Percentiles rank a stretch among this genome's conserved stretches.
Evolutionary conservation across 2,113 vertebrate species (phyloP).

Genomic region (Forbesichthys papilliferus): DNA sequence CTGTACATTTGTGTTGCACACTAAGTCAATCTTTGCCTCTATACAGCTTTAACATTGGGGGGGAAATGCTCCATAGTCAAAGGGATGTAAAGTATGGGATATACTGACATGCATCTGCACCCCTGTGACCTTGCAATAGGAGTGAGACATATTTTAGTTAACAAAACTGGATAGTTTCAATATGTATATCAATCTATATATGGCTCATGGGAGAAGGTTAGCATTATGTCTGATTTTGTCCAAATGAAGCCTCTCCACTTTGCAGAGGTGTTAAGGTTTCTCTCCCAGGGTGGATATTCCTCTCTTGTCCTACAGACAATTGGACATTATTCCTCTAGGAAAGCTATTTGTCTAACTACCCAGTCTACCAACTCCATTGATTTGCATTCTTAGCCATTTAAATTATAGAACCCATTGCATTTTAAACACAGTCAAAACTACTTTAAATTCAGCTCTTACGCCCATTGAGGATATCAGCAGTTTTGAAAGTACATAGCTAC

Average conservation of each 20-base stretch:
- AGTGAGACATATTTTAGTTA: too few species aligned
- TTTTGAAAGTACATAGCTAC: conserved; percentile 70
- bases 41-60: background rate
- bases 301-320: conserved; percentile 58
- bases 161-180: too few species aligned
- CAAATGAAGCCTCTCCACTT: too few species aligned
- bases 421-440: conserved; percentile 86
- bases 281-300: conserved; percentile 23
- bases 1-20: conserved; percentile 45
- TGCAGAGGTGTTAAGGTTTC: too few species aligned
- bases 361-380: conserved; percentile 83
- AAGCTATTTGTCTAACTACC: conserved; percentile 82
- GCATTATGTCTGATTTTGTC: too few species aligned
- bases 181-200: too few species aligned
- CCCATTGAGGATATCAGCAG: conserved; percentile 81
- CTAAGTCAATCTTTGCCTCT: conserved; percentile 55
- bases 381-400: conserved; percentile 86
- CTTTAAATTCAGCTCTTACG: conserved; percentile 89
- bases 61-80: background rate
- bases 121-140: too few species aligned
- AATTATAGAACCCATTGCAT: conserved; percentile 91
- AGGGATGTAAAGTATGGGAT: too few species aligned
- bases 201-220: too few species aligned
- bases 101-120: too few species aligned
- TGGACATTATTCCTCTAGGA: conserved; percentile 76